Conservation (phyloP, 2,113 vertebrate species). For the Cynocephalus volans region DNA sequence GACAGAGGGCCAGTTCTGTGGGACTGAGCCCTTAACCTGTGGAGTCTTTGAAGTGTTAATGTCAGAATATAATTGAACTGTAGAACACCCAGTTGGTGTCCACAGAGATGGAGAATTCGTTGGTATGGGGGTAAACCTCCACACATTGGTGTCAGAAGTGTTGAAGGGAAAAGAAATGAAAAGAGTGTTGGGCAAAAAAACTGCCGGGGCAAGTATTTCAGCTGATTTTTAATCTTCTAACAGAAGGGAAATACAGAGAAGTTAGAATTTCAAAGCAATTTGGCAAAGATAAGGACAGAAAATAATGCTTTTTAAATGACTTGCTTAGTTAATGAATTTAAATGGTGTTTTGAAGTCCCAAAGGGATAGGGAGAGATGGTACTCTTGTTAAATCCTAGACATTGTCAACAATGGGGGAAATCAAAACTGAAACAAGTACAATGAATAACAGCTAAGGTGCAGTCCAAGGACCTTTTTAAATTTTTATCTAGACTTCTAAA, state of each 20-base stretch:
- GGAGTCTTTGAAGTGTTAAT: neutral
- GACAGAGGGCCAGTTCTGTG: neutral
- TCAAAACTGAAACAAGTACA: neutral
- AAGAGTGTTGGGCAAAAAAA: neutral
- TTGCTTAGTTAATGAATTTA: neutral
- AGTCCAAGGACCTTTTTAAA: neutral
- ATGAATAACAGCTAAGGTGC: neutral
- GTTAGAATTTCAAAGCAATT: neutral
- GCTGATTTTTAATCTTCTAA: neutral
- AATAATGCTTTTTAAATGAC: neutral
- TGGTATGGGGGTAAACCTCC: neutral
- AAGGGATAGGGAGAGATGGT: neutral
- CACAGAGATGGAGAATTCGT: neutral
- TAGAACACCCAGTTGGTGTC: neutral
- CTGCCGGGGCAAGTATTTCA: neutral
- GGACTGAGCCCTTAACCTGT: neutral
- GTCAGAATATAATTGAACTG: neutral
- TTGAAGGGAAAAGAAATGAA: neutral
- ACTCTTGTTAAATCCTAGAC: neutral
- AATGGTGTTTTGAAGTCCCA: neutral
- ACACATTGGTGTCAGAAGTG: neutral
- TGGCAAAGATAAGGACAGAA: neutral
- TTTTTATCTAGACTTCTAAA: neutral
- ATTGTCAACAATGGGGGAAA: neutral
- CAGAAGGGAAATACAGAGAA: neutral